phyloP scores from a whole-genome alignment of 1,140 invertebrate species.

The Lordiphosa mommai region DNA sequence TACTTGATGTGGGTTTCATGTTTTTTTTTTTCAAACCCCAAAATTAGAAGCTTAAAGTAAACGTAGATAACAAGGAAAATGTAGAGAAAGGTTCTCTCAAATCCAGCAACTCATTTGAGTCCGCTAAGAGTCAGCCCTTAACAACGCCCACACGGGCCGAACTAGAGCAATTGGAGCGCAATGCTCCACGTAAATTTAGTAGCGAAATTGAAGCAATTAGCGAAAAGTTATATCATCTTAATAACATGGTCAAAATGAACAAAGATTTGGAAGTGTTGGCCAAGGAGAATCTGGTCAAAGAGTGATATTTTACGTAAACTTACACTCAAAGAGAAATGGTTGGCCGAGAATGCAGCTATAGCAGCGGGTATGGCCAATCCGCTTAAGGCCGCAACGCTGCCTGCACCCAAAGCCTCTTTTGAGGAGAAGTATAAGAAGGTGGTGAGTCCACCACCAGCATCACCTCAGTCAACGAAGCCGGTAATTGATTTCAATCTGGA shows the following conservation, averaged over 20 bases:
- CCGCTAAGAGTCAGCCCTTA: constrained; percentile 49
- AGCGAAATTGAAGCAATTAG: constrained; percentile 76
- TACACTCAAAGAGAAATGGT: constrained; percentile 77
- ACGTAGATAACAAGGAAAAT: constrained; percentile 58
- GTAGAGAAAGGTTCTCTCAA: constrained; percentile 38
- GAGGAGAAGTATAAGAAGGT: constrained; percentile 64
- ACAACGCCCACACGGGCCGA: constrained; percentile 54
- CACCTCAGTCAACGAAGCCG: constrained; percentile 26
- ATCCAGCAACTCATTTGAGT: constrained; percentile 64
- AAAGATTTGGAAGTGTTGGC: constrained; percentile 73
- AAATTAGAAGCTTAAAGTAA: constrained; percentile 39
- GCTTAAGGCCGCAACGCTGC: neutral
- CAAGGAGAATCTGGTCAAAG: constrained; percentile 78
- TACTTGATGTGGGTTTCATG: constrained; percentile 67
- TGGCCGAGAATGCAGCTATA: constrained; percentile 68
- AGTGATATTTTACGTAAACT: constrained; percentile 78
- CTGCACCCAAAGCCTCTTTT: constrained; percentile 56
- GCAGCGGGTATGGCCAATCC: constrained; percentile 40
- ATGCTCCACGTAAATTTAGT: constrained; percentile 58
- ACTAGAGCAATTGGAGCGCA: constrained; percentile 73
- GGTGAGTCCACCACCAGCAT: constrained; percentile 22
- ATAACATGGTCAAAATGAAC: constrained; percentile 77
- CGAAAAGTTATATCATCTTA: constrained; percentile 73
- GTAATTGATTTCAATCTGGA: constrained; percentile 62
- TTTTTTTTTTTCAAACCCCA: neutral